These are phyloP conservation scores for Athalia circularis DNA, from an alignment of 2,888 invertebrate genomes.

Conservation along the genomic window DNA sequence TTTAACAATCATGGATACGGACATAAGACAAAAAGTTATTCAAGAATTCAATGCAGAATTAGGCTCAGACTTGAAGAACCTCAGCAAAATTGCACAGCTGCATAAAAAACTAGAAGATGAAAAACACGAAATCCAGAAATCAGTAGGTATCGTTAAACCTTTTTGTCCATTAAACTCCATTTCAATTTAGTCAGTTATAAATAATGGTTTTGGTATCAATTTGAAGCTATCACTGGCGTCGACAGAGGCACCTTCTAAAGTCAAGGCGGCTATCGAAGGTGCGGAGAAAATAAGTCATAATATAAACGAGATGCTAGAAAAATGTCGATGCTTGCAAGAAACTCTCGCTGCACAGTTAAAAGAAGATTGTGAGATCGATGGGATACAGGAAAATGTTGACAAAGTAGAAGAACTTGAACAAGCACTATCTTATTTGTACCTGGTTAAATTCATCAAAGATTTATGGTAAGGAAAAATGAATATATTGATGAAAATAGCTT, in stretches of 20 bases:
- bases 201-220: constrained; percentile 47
- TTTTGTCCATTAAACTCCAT: background rate
- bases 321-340: constrained; percentile 63
- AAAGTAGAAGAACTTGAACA: constrained; percentile 78
- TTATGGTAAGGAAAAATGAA: constrained; percentile 76
- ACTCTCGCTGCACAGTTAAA: constrained; percentile 70
- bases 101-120: constrained; percentile 72
- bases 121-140: constrained; percentile 73
- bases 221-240: constrained; percentile 80
- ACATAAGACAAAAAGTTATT: constrained; percentile 72
- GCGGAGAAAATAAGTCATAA: constrained; percentile 76
- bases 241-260: constrained; percentile 79
- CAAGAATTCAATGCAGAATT: constrained; percentile 77
- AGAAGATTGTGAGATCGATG: constrained; percentile 73
- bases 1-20: constrained; percentile 56
- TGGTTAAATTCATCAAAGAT: constrained; percentile 83
- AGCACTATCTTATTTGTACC: constrained; percentile 80
- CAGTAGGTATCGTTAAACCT: constrained; percentile 66
- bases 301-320: constrained; percentile 75
- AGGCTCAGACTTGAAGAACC: constrained; percentile 76
- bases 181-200: constrained; percentile 19
- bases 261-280: constrained; percentile 79
- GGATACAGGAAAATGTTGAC: constrained; percentile 77
- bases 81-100: constrained; percentile 76
- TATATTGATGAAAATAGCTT: background rate